Evolutionary conservation across 2,888 invertebrate species (phyloP), one percentile per base, ranked within the genome.

Genomic region (Apotomis betuletana): DNA sequence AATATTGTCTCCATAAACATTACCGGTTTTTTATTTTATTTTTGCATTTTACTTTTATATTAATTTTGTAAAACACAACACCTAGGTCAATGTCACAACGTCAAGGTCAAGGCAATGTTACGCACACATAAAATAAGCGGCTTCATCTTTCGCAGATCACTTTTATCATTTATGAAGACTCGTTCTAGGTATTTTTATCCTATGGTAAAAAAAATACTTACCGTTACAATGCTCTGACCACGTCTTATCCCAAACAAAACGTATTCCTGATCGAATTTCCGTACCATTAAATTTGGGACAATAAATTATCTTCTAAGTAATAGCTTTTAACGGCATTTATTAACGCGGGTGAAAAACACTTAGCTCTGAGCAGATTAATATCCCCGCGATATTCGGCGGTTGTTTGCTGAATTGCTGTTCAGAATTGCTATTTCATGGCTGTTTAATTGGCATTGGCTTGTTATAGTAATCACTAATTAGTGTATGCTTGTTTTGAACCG

Each of bases 201-300:
- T 27, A 27, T 27, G 27, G 1, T 27, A 27, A 27, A 27, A 27
- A 27, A 27, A 27, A 27, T 27, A 27, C 27, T 27, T 27, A 27
- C 27, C 41, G 6, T 41, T 71, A 71, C 71, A 51, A 67, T 65
- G 36, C 38, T 12, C 41, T 49, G 49, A 49, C 36, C 58, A 36
- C 51, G 46, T 38, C 57, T 57, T 57, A 4, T 36, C 64, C 61
- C 61, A 68, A 74, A 74, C 70, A 74, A 76, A 75, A 76, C 69
- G 67, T 74, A 77, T 73, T 76, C 71, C 68, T 76, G 73, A 78
- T 77, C 74, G 61, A 75, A 72, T 78, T 77, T 75, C 74, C 73
- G 67, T 38, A 61, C 77, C 74, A 74, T 77, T 76, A 77, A 75
- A 75, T 74, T 73, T 63, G 70, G 70, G 67, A 71, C 71, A 67